A percentile compares a stretch with the other conserved stretches of the same genome.
These are phyloP conservation scores for Lynx canadensis DNA, from an alignment of 2,113 vertebrate genomes.

Conservation along the genomic window DNA sequence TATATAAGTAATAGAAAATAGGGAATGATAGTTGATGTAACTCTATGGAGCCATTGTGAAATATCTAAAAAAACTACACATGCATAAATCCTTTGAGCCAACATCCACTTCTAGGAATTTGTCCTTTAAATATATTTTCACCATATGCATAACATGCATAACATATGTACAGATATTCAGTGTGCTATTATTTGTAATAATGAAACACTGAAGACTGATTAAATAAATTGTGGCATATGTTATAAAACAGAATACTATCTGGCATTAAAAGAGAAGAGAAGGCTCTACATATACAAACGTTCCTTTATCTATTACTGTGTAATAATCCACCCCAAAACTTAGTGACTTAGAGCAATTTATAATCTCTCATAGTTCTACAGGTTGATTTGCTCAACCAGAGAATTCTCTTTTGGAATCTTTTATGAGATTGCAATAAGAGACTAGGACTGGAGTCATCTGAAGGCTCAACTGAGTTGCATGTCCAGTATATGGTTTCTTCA, in stretches of 20 bases:
- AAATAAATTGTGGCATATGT: background rate
- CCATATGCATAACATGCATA: background rate
- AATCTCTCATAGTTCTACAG: background rate
- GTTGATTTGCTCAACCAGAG: background rate
- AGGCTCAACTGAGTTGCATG: background rate
- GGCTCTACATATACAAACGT: background rate
- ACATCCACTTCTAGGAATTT: conserved; percentile 6
- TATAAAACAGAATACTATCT: background rate
- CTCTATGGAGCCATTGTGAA: background rate
- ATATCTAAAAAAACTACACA: background rate
- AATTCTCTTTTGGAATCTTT: background rate
- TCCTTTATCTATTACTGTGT: background rate
- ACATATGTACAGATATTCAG: background rate
- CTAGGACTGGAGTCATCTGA: background rate
- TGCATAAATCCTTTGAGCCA: background rate
- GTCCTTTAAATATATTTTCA: background rate
- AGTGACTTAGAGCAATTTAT: background rate
- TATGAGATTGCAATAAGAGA: background rate
- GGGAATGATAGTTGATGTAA: background rate
- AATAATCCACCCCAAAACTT: background rate
- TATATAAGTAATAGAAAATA: background rate
- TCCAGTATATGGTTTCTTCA: background rate
- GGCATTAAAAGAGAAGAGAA: background rate
- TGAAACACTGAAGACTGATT: background rate
- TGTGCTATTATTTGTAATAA: background rate